A percentile compares a stretch with the other conserved stretches of the same genome.
These are phyloP conservation scores for Piscicola geometra DNA, from an alignment of 2,888 invertebrate genomes.

Conservation along the genomic window DNA sequence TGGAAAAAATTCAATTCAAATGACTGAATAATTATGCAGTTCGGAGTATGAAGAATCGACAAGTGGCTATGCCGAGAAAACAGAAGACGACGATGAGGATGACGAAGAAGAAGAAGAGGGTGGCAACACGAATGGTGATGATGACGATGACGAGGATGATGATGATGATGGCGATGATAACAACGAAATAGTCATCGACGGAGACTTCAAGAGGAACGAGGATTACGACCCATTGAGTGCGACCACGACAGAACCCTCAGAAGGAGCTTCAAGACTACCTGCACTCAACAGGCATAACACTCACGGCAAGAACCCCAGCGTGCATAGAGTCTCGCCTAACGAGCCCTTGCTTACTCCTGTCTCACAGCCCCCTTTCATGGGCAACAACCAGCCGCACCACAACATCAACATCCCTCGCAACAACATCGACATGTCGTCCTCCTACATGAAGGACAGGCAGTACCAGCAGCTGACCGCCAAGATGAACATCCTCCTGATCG, in stretches of 20 bases:
- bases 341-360: not conserved
- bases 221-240: not conserved
- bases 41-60: not conserved
- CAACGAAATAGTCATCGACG: not conserved
- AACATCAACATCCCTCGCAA: slow-evolving; percentile 15
- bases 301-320: not conserved
- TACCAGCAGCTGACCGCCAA: slow-evolving; percentile 30
- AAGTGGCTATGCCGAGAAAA: not conserved
- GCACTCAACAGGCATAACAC: too few species aligned
- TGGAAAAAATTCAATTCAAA: too few species aligned
- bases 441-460: slow-evolving; percentile 21
- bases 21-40: too few species aligned
- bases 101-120: slow-evolving; percentile 16
- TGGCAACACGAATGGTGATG: too few species aligned
- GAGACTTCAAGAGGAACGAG: too few species aligned
- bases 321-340: too few species aligned
- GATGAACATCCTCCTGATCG: slow-evolving; percentile 37
- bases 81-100: slow-evolving; percentile 11
- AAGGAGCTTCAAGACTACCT: slow-evolving; percentile 24
- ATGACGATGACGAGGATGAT: too few species aligned
- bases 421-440: slow-evolving; percentile 22
- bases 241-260: not conserved
- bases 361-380: not conserved
- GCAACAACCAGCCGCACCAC: slow-evolving; percentile 4
- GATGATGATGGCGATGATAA: too few species aligned